These are phyloP conservation scores for Crocidura indochinensis DNA, from an alignment of 2,797 vertebrate species.

Conservation along the genomic window DNA sequence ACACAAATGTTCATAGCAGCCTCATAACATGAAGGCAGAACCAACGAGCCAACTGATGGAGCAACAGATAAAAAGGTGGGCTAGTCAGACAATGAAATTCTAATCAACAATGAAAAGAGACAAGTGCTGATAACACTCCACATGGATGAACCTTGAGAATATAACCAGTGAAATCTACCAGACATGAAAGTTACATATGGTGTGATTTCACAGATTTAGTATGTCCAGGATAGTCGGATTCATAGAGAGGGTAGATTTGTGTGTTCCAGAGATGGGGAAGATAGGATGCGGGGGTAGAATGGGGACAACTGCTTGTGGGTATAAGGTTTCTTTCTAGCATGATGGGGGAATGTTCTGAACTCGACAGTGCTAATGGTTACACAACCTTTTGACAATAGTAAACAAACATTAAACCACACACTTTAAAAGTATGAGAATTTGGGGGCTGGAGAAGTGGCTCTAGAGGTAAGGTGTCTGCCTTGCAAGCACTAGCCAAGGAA, in stretches of 20 bases:
- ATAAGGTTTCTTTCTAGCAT: constrained; percentile 9
- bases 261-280: background rate
- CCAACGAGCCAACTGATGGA: background rate
- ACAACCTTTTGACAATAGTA: background rate
- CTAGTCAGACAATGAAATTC: background rate
- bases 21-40: background rate
- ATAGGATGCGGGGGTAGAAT: background rate
- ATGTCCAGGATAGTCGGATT: background rate
- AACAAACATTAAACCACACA: background rate
- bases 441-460: too few species aligned
- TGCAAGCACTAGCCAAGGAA: too few species aligned
- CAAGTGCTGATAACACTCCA: background rate
- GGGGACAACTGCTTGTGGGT: background rate
- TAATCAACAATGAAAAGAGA: background rate
- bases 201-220: constrained; percentile 22
- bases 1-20: background rate
- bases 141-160: background rate
- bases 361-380: background rate
- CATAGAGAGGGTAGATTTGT: background rate
- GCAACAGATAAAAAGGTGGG: background rate
- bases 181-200: background rate
- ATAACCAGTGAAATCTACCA: constrained; percentile 20
- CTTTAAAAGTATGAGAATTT: background rate
- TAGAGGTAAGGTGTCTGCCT: too few species aligned
- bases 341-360: background rate